phyloP scores from a whole-genome alignment of 1,140 invertebrate species.

The Drosophila melanica region DNA sequence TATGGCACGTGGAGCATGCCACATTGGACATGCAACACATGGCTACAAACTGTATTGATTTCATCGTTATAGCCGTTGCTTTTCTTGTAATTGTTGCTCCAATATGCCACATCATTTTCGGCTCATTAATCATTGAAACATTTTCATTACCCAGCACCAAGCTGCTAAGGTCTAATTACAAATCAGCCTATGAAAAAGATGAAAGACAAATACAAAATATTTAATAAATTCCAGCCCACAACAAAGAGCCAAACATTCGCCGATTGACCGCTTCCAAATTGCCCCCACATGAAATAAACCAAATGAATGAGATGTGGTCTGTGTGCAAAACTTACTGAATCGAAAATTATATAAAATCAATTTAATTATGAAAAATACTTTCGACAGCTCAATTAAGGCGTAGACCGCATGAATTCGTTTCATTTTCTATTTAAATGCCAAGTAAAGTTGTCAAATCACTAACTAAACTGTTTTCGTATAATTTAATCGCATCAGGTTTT shows the following conservation, averaged over 20 bases:
- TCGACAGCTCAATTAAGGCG: neutral
- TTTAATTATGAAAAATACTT: conserved; percentile 2
- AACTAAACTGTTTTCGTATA: too few relatives aligned
- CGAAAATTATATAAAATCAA: conserved; percentile 35
- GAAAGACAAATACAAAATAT: conserved; percentile 53
- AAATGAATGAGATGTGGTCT: neutral
- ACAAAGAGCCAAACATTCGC: conserved; percentile 28
- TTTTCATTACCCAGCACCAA: conserved; percentile 64
- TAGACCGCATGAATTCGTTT: too few relatives aligned
- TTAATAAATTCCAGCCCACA: conserved; percentile 45
- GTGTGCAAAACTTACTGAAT: conserved; percentile 8
- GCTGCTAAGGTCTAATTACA: conserved; percentile 39
- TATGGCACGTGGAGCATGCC: conserved; percentile 32
- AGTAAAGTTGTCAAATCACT: too few relatives aligned
- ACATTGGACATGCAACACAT: conserved; percentile 58
- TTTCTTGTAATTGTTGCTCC: conserved; percentile 24
- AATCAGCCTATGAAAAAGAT: conserved; percentile 5
- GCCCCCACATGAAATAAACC: conserved; percentile 6
- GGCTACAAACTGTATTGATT: conserved; percentile 49
- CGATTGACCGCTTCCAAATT: conserved; percentile 2
- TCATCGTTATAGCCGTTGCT: neutral
- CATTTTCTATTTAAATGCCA: neutral
- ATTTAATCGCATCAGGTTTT: too few relatives aligned
- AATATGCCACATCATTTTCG: conserved; percentile 80
- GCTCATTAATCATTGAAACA: conserved; percentile 73